Evolutionary conservation across 1,140 invertebrate species (phyloP).

Genomic region (Colletes latitarsis): DNA sequence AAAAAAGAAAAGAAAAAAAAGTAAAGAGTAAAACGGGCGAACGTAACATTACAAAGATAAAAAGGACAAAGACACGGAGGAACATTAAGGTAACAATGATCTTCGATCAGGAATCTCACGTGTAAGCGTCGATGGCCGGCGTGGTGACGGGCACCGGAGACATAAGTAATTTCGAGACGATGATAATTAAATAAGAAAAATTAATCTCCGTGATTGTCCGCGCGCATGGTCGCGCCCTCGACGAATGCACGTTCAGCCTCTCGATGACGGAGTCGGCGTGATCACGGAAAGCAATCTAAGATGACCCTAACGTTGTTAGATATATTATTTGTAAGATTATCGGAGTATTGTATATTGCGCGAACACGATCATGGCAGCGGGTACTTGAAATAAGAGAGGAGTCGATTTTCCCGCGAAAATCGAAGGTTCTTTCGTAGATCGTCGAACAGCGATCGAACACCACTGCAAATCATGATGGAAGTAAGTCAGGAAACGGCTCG

Average conservation of each 20-base stretch:
- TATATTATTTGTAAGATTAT: conserved; percentile 80
- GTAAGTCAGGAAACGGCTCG: not conserved
- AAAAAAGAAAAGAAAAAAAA: conserved; percentile 41
- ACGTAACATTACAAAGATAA: conserved; percentile 63
- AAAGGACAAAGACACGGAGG: conserved; percentile 45
- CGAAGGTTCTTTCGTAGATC: not conserved
- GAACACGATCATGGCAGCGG: conserved; percentile 68
- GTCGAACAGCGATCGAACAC: not conserved
- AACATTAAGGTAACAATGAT: conserved; percentile 56
- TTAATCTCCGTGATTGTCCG: not conserved
- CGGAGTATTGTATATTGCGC: conserved; percentile 73
- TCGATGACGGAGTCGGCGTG: conserved; percentile 67
- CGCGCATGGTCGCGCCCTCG: conserved; percentile 17
- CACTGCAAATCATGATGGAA: too few relatives aligned
- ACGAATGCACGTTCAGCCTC: conserved; percentile 52
- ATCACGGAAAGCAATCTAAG: conserved; percentile 80
- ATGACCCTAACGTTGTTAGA: conserved; percentile 79
- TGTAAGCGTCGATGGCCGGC: conserved; percentile 47
- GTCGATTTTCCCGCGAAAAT: not conserved
- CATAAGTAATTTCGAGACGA: conserved; percentile 2
- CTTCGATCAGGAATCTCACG: conserved; percentile 59
- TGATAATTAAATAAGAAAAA: not conserved
- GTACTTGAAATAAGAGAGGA: not conserved
- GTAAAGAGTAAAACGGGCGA: conserved; percentile 58
- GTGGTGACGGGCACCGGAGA: not conserved